These are phyloP conservation scores for Ageneiosus marmoratus DNA, from an alignment of 2,113 vertebrate genomes.

Conservation along the genomic window DNA sequence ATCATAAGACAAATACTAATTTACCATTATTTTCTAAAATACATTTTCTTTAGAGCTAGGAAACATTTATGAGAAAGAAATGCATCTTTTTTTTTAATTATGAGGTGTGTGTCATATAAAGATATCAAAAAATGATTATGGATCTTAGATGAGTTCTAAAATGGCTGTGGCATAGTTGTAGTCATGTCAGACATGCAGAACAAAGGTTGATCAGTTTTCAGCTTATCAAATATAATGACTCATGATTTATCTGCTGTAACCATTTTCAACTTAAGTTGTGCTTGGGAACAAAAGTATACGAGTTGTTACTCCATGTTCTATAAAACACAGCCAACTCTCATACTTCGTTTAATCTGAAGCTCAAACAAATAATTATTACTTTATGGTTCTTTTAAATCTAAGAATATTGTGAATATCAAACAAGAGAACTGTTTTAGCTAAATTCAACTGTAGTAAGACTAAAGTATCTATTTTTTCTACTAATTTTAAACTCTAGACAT, in stretches of 20 bases:
- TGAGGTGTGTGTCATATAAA: neutral
- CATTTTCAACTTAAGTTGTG: neutral
- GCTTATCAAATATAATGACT: neutral
- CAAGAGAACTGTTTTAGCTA: neutral
- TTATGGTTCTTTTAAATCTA: neutral
- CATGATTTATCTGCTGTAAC: neutral
- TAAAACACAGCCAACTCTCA: neutral
- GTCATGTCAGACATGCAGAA: neutral
- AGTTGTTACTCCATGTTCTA: neutral
- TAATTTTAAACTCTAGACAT: constrained; percentile 67
- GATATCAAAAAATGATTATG: neutral
- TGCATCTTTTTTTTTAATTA: neutral
- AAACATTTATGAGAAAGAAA: neutral
- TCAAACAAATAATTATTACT: neutral
- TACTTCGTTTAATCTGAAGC: neutral
- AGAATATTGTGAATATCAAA: neutral
- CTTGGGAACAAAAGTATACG: neutral
- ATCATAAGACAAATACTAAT: neutral
- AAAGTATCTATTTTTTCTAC: constrained; percentile 17
- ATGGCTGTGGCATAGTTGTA: neutral
- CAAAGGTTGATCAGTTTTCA: constrained; percentile 27
- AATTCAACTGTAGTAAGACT: neutral
- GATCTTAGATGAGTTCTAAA: neutral
- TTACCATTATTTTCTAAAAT: neutral
- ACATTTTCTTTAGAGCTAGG: neutral